Conservation (phyloP, 2,888 invertebrate genomes). For the Choristoneura rosaceana region DNA sequence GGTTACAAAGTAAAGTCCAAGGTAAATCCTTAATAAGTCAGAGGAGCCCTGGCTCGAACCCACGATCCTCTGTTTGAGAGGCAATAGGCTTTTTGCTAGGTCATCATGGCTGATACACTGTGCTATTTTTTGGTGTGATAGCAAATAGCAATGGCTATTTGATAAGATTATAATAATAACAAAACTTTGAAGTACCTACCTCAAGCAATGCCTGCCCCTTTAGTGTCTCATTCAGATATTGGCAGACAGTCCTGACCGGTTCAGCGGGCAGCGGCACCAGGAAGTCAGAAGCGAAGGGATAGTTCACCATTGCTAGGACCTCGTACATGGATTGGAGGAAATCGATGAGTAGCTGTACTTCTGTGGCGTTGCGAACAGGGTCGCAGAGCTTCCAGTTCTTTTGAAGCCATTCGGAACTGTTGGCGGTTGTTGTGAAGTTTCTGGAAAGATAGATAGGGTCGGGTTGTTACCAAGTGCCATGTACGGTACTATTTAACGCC, state of each 20-base stretch:
- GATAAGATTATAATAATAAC: too few species aligned
- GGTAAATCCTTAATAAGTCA: too few species aligned
- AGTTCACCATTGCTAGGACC: slow-evolving; percentile 97
- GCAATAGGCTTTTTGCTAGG: too few species aligned
- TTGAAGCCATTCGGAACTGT: slow-evolving; percentile 89
- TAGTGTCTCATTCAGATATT: slow-evolving; percentile 76
- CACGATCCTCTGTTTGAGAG: too few species aligned
- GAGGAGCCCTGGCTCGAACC: too few species aligned
- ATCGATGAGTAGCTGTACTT: slow-evolving; percentile 82
- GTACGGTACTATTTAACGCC: too few species aligned
- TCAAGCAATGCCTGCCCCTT: slow-evolving; percentile 82
- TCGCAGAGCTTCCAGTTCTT: slow-evolving; percentile 91
- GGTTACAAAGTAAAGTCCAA: too few species aligned
- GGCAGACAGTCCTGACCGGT: slow-evolving; percentile 90
- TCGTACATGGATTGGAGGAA: slow-evolving; percentile 91
- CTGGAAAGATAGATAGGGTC: slow-evolving; percentile 54
- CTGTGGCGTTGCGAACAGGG: slow-evolving; percentile 84
- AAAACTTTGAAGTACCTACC: slow-evolving; percentile 54
- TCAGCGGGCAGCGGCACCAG: slow-evolving; percentile 93
- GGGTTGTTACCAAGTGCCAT: too few species aligned
- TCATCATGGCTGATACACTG: too few species aligned
- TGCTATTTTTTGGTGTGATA: too few species aligned
- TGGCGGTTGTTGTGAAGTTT: slow-evolving; percentile 82
- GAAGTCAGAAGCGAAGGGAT: slow-evolving; percentile 95
- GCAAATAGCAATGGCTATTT: too few species aligned